Evolutionary conservation across 2,888 invertebrate species (phyloP).

Genomic region (Ernsta delagoae): DNA sequence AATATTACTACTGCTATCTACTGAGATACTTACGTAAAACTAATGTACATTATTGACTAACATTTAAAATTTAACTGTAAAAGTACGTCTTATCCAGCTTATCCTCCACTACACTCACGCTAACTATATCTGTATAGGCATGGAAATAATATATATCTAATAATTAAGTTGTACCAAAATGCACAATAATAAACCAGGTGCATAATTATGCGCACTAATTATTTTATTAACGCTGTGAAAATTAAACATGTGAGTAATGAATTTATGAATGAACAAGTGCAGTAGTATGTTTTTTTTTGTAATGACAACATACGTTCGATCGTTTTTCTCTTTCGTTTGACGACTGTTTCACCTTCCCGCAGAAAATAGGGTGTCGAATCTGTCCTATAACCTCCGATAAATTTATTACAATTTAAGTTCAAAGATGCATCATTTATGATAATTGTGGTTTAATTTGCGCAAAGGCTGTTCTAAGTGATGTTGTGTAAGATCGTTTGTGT

Average conservation of each 20-base stretch:
- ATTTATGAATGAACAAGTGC: conserved; percentile 41
- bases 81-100: no score
- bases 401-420: conserved; percentile 83
- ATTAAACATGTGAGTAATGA: not conserved
- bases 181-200: not conserved
- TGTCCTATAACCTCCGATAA: conserved; percentile 82
- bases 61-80: no score
- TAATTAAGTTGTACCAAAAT: no score
- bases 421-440: conserved; percentile 88
- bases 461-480: conserved; percentile 83
- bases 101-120: no score
- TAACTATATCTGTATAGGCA: no score
- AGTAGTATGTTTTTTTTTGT: conserved; percentile 50
- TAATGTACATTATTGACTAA: no score
- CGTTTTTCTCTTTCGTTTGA: conserved; percentile 78
- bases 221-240: not conserved
- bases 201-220: not conserved
- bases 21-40: no score
- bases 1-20: no score
- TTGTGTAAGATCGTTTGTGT: conserved; percentile 83
- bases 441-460: conserved; percentile 87
- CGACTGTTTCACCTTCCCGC: conserved; percentile 83
- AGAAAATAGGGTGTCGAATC: conserved; percentile 86
- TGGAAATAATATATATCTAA: no score
- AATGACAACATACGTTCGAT: conserved; percentile 68